phyloP scores from a whole-genome alignment of 2,888 invertebrate genomes.

The Lasiommata megera region DNA sequence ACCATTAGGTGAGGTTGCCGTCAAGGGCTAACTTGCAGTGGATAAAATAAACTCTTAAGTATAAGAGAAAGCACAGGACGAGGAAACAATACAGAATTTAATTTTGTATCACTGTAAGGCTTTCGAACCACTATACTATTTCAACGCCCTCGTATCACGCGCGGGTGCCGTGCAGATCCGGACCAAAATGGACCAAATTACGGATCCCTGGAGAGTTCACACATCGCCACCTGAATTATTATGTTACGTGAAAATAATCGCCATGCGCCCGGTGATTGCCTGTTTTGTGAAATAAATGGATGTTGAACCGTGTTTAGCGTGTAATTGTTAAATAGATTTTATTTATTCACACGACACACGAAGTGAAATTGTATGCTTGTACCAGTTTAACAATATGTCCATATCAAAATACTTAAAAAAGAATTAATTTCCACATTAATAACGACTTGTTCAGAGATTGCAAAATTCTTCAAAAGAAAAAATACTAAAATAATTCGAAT shows the following conservation, averaged over 20 bases:
- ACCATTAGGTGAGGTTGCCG: too few species aligned
- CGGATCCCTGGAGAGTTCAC: conserved; percentile 58
- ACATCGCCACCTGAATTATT: conserved; percentile 68
- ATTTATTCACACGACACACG: neutral
- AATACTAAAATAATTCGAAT: too few species aligned
- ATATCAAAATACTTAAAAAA: too few species aligned
- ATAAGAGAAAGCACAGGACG: neutral
- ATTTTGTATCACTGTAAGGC: neutral
- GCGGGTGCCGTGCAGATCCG: neutral
- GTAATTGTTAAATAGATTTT: neutral
- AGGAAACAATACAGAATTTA: neutral
- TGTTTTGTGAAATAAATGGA: neutral
- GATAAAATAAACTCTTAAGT: too few species aligned
- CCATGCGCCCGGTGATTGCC: conserved; percentile 52
- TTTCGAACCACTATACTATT: neutral
- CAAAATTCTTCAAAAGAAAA: too few species aligned
- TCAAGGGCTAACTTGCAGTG: too few species aligned
- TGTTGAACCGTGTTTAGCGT: neutral
- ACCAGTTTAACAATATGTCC: too few species aligned
- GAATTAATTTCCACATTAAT: too few species aligned
- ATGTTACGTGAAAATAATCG: conserved; percentile 75
- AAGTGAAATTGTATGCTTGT: too few species aligned
- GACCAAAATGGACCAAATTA: conserved; percentile 51
- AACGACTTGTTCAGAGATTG: too few species aligned
- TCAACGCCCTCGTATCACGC: neutral